Evolutionary conservation across 1,140 invertebrate genomes (phyloP).

Genomic region (Anagrus nilaparvatae): DNA sequence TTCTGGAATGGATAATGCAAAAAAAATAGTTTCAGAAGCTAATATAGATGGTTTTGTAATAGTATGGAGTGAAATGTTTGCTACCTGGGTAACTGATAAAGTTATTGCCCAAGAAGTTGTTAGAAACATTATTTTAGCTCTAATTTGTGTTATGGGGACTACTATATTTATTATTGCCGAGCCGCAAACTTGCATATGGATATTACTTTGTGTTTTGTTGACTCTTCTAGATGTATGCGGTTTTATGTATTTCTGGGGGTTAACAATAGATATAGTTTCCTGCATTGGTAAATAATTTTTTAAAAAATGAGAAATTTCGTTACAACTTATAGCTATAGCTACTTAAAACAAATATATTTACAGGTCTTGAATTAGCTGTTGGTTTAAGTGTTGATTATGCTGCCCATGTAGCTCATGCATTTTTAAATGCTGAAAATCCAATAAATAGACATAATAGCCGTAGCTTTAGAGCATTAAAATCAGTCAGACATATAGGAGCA

Average conservation of each 20-base stretch:
- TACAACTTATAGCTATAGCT: background rate
- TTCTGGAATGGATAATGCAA: slow-evolving; percentile 60
- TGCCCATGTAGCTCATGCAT: slow-evolving; percentile 78
- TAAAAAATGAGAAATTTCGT: background rate
- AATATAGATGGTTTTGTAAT: slow-evolving; percentile 50
- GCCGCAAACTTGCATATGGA: slow-evolving; percentile 65
- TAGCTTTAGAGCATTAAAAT: slow-evolving; percentile 51
- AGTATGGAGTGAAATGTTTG: slow-evolving; percentile 60
- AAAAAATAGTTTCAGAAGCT: slow-evolving; percentile 43
- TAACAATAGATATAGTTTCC: slow-evolving; percentile 77
- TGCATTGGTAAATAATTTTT: slow-evolving; percentile 51
- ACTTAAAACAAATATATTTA: slow-evolving; percentile 3
- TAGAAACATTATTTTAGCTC: slow-evolving; percentile 67
- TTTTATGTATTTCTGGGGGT: slow-evolving; percentile 72
- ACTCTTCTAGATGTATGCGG: slow-evolving; percentile 74
- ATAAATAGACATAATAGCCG: slow-evolving; percentile 39
- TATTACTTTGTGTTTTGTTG: slow-evolving; percentile 64
- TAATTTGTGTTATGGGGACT: slow-evolving; percentile 71
- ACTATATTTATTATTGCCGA: slow-evolving; percentile 74
- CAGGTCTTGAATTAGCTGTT: slow-evolving; percentile 67
- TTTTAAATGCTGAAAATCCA: slow-evolving; percentile 44
- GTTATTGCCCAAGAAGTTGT: slow-evolving; percentile 65
- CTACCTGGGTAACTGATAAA: slow-evolving; percentile 68
- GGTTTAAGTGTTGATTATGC: slow-evolving; percentile 84
- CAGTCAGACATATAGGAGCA: slow-evolving; percentile 65